A percentile compares a stretch with the other conserved stretches of the same genome.
Evolutionary conservation across 2,113 vertebrate species (phyloP).

Genomic region (Orientallactaga bullata): DNA sequence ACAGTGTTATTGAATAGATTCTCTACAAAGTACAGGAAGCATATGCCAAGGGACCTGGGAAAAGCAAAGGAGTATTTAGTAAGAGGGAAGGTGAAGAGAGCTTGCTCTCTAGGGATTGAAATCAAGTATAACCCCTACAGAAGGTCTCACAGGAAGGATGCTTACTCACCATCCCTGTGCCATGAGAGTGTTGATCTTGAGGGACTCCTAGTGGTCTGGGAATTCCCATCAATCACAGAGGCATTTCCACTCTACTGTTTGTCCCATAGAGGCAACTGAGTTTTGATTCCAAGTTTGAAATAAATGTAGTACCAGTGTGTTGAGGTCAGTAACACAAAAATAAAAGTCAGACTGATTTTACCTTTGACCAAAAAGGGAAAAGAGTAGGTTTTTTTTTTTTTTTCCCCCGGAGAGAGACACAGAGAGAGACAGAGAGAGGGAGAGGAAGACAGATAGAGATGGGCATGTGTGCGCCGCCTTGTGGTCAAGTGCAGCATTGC

Average conservation of each 20-base stretch:
- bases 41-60: not conserved
- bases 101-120: not conserved
- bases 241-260: rapidly evolving
- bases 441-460: too few relatives aligned
- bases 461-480: too few relatives aligned
- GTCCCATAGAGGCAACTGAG: not conserved
- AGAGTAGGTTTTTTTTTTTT: too few relatives aligned
- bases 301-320: not conserved
- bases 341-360: conserved; percentile 2
- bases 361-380: not conserved
- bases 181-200: not conserved
- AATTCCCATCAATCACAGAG: not conserved
- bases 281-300: not conserved
- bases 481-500: too few relatives aligned
- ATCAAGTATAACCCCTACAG: rapidly evolving
- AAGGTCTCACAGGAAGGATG: rapidly evolving
- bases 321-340: not conserved
- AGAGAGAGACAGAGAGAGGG: too few relatives aligned
- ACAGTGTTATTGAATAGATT: not conserved
- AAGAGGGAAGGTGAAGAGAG: not conserved
- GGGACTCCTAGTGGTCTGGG: not conserved
- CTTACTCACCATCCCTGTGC: not conserved
- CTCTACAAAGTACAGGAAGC: not conserved
- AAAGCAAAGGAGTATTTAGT: not conserved
- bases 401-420: too few relatives aligned